Evolutionary conservation across 92 coral and sea anemone genomes (phyloP).

Genomic region (Epizoanthus ramosus): DNA sequence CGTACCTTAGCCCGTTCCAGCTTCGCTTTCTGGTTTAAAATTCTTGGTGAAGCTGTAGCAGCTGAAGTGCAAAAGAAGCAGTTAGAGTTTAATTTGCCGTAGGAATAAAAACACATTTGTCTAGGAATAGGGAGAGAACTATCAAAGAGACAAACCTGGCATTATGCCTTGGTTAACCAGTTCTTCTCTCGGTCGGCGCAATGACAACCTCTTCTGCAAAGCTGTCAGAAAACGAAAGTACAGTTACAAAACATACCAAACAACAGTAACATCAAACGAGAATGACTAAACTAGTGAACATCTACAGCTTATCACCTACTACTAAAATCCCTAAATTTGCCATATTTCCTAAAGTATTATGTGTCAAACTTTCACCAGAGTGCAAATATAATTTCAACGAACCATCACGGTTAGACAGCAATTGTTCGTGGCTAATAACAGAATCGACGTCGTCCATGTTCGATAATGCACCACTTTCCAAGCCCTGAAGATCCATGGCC

Average conservation of each 20-base stretch:
- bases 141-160: constrained; percentile 79
- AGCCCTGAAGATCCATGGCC: constrained; percentile 36
- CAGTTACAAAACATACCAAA: constrained; percentile 10
- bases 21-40: constrained; percentile 89
- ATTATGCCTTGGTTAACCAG: constrained; percentile 95
- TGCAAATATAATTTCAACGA: constrained; percentile 25
- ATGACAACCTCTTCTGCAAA: constrained; percentile 88
- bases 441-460: constrained; percentile 31
- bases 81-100: constrained; percentile 22
- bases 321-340: constrained; percentile 3
- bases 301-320: not conserved
- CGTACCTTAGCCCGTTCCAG: constrained; percentile 91
- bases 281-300: constrained; percentile 9
- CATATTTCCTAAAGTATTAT: constrained; percentile 23
- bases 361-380: constrained; percentile 26
- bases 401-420: constrained; percentile 89
- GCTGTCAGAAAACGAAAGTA: constrained; percentile 64
- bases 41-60: constrained; percentile 87
- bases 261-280: constrained; percentile 1
- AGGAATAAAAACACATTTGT: constrained; percentile 21
- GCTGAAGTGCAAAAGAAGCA: constrained; percentile 66
- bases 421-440: constrained; percentile 73
- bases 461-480: constrained; percentile 14
- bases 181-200: constrained; percentile 89
- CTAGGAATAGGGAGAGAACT: not conserved